Base-by-base conservation (phyloP, 1,140 invertebrate species). In the Drosophila parabipectinata region DNA sequence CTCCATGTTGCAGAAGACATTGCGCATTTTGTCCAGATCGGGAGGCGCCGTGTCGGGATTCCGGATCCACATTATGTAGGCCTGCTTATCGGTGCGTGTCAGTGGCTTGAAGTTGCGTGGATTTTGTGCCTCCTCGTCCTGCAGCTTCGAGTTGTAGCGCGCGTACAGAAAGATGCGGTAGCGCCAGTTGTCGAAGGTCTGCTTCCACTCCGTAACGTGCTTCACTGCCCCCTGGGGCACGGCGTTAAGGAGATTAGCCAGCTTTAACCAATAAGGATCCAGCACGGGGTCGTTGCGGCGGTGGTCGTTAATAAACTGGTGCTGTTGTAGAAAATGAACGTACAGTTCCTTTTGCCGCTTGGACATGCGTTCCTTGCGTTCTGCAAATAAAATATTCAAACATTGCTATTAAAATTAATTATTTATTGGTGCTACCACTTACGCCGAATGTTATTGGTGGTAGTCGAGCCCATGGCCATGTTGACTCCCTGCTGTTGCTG, bases 331-430 rank as follows among this genome's bases (percentile, higher is more conserved):
- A 66, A 91, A 91, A 37, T 90, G 87, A 21, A 91, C 90, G 37
- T 91, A 91, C 4, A 91, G 72, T 51, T 91, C 90, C 58, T 91
- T 91, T 45, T 91, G 90, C 1, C 87, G 76, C 53, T 91, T 91
- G 4, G 90, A 91, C 90, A 91, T 91, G 30, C 90, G 90, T 53
- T 91, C 90, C 62, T 91, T 91, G 18, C 90, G 89, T 71, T 91
- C 90, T 91, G 53, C 3, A 60, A 34, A 1, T 7, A 18, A 4
- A n/a, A 4, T 44, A 4, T 44, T 44, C 8, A 8, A n/a, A n/a
- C 4, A 12, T 4, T 10, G 1, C 0, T 30, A 39, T 1, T 1
- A 45, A 26, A 6, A 6, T 10, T 10, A 24, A 7, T 50, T 34
- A 9, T 10, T 10, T 55, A 18, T 18, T 18, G 18, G 18, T 18